Conservation (phyloP, 1,140 invertebrate genomes). For the Acromyrmex echinatior region DNA sequence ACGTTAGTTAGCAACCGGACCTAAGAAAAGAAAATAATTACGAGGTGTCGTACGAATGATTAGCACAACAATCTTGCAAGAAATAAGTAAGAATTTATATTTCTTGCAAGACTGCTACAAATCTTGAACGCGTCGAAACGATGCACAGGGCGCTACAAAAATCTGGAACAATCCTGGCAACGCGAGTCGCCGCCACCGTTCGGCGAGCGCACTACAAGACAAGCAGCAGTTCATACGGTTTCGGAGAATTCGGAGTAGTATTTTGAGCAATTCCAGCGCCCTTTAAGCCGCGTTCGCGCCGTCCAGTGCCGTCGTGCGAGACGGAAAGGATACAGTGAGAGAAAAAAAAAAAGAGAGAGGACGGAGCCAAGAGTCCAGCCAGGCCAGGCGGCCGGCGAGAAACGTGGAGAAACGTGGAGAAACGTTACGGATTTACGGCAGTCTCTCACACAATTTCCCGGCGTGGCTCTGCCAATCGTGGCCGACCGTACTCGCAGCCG, state of each 20-base stretch:
- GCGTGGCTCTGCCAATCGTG: neutral
- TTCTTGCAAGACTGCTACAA: no score
- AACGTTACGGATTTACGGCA: neutral
- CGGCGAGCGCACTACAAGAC: conserved; percentile 61
- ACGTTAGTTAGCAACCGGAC: no score
- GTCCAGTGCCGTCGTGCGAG: conserved; percentile 27
- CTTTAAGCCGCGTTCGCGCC: conserved; percentile 47
- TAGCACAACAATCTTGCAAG: no score
- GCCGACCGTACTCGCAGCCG: neutral
- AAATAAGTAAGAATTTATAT: no score
- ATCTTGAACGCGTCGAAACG: neutral
- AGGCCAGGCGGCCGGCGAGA: conserved; percentile 18
- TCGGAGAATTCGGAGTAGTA: conserved; percentile 68
- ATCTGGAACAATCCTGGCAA: conserved; percentile 53
- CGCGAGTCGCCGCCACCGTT: conserved; percentile 66
- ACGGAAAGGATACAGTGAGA: neutral
- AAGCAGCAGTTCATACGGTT: conserved; percentile 52
- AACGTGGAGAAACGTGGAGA: neutral
- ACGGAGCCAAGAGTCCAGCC: conserved; percentile 9
- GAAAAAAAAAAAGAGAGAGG: conserved; percentile 17
- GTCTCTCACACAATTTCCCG: neutral
- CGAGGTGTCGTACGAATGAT: no score
- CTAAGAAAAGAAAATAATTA: no score
- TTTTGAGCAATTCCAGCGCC: conserved; percentile 61
- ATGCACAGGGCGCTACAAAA: neutral